Conservation (phyloP, 2,113 vertebrate genomes). For the Strix aluco region DNA sequence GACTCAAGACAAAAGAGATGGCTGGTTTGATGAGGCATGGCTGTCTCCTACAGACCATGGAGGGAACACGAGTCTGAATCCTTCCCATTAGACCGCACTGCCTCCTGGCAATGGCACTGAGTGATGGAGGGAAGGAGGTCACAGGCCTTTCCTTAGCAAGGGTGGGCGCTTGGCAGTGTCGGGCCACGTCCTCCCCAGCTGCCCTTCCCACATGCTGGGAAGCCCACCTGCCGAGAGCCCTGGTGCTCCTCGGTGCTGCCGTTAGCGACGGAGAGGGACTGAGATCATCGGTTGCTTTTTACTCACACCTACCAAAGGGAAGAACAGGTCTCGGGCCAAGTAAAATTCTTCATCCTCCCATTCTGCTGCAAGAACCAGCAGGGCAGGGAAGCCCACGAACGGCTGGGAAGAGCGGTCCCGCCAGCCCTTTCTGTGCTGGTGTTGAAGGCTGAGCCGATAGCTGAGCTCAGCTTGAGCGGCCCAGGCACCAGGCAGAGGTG, state of each 20-base stretch:
- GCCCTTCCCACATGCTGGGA: background rate
- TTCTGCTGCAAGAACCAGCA: background rate
- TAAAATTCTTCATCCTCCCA: background rate
- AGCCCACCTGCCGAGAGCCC: background rate
- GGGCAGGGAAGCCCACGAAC: background rate
- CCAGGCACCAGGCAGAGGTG: background rate
- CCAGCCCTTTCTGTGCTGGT: background rate
- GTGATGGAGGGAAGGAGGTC: background rate
- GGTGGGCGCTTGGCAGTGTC: background rate
- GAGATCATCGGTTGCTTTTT: background rate
- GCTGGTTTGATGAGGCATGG: background rate
- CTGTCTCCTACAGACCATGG: background rate
- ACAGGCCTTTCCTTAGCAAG: background rate
- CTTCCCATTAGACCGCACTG: background rate
- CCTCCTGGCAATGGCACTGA: background rate
- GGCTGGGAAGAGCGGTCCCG: fast-evolving
- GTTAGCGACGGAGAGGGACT: background rate
- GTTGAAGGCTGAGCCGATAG: background rate
- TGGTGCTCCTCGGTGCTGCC: background rate
- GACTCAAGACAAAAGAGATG: background rate
- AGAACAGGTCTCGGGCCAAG: background rate
- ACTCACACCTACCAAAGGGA: background rate
- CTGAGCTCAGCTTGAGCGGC: background rate
- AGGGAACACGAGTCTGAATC: background rate
- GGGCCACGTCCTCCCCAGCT: background rate